Conservation (phyloP, 64 coral and sea anemone genomes). For the Exaiptasia diaphana region DNA sequence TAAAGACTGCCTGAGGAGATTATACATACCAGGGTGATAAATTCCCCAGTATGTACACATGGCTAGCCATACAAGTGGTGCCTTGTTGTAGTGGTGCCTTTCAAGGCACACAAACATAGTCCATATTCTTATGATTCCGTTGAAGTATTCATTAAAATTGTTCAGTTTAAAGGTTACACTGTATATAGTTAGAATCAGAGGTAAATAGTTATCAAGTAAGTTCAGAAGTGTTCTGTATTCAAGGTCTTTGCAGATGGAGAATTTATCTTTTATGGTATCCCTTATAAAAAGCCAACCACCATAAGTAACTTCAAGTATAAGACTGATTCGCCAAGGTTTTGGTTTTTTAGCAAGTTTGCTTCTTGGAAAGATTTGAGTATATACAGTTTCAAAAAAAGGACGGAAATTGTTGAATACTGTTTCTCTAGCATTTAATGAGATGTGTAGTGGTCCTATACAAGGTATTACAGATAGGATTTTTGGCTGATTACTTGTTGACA, state of each 20-base stretch:
- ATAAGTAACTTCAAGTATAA: not conserved
- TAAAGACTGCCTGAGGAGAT: not conserved
- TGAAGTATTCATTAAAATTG: conserved; percentile 26
- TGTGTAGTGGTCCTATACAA: conserved; percentile 15
- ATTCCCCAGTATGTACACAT: conserved; percentile 37
- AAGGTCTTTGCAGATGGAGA: not conserved
- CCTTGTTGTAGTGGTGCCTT: conserved; percentile 37
- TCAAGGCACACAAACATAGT: conserved; percentile 43
- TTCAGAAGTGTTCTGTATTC: conserved; percentile 9
- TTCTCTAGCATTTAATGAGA: conserved; percentile 39
- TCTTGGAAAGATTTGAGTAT: conserved; percentile 9
- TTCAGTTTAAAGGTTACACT: conserved; percentile 35
- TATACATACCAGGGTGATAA: conserved; percentile 2
- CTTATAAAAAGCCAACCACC: not conserved
- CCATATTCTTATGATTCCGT: conserved; percentile 37
- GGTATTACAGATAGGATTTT: conserved; percentile 2
- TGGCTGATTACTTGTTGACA: not conserved
- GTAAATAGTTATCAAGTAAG: conserved; percentile 51
- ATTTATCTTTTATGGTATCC: not conserved
- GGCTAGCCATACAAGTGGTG: conserved; percentile 9
- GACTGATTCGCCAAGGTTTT: conserved; percentile 20
- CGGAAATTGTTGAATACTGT: conserved; percentile 4
- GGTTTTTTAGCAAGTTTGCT: conserved; percentile 9
- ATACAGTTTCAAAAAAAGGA: conserved; percentile 1
- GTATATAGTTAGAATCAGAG: conserved; percentile 37